Percentiles rank a stretch among this genome's conserved stretches.
These are phyloP conservation scores for Aspiorhynchus laticeps DNA, from an alignment of 2,113 vertebrate species.

Conservation along the genomic window DNA sequence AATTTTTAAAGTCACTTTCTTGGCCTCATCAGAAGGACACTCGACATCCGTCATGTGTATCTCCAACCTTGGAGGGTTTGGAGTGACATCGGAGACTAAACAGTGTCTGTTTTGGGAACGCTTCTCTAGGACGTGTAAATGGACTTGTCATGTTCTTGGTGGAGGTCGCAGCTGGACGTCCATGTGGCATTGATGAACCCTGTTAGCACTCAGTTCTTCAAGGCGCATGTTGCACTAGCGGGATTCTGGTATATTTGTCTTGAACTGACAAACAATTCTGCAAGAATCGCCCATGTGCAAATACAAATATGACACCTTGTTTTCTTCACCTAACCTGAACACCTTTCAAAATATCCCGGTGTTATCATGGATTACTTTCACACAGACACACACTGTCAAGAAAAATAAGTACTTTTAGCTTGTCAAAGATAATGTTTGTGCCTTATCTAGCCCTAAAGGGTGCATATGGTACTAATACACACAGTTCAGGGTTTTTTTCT, in stretches of 20 bases:
- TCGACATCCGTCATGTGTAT: neutral
- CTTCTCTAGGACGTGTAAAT: constrained; percentile 57
- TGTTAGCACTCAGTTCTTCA: constrained; percentile 52
- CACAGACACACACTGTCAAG: neutral
- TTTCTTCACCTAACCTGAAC: neutral
- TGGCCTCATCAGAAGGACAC: neutral
- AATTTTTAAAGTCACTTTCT: constrained; percentile 11
- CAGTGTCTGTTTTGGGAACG: neutral
- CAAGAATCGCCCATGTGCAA: neutral
- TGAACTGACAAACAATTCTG: constrained; percentile 1
- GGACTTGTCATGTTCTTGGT: constrained; percentile 65
- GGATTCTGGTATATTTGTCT: neutral
- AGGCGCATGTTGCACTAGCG: neutral
- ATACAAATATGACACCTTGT: neutral
- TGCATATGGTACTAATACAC: neutral
- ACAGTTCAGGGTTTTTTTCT: neutral
- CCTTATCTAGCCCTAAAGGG: neutral
- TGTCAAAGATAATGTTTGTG: neutral
- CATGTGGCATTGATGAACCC: constrained; percentile 25
- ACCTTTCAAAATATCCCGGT: neutral
- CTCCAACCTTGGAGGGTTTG: neutral
- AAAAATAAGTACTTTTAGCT: neutral
- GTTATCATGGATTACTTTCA: constrained; percentile 3
- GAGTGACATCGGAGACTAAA: neutral
- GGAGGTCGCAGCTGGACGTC: constrained; percentile 5